Conservation (phyloP, 2,113 vertebrate species). For the Barnardius zonarius region DNA sequence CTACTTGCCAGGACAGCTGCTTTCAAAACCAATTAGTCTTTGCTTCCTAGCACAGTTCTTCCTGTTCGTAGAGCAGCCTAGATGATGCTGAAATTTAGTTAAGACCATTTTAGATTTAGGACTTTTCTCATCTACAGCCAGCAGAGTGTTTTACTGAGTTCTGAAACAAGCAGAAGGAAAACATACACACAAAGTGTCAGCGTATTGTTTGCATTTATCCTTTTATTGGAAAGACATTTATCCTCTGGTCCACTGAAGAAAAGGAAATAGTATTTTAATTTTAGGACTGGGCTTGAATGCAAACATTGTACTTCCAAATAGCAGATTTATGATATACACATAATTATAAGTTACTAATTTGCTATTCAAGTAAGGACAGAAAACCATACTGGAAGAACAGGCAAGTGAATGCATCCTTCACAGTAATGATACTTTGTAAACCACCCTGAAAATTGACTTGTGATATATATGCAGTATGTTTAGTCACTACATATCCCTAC, state of each 20-base stretch:
- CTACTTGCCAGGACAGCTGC: not conserved
- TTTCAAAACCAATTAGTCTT: not conserved
- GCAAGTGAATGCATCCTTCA: not conserved
- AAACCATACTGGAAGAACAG: not conserved
- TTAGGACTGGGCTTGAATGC: not conserved
- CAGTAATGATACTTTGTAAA: not conserved
- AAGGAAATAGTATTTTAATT: constrained; percentile 1
- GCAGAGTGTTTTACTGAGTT: not conserved
- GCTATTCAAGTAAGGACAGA: not conserved
- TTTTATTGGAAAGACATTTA: not conserved
- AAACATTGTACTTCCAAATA: not conserved
- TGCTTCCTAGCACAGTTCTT: not conserved
- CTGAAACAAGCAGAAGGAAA: not conserved
- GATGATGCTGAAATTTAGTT: not conserved
- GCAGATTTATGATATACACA: not conserved
- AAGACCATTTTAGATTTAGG: not conserved
- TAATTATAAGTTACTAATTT: not conserved
- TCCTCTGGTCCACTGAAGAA: not conserved
- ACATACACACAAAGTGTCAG: not conserved
- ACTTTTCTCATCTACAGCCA: not conserved
- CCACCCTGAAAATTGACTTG: not conserved
- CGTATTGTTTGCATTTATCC: not conserved
- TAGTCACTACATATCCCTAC: not conserved
- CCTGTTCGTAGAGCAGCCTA: not conserved
- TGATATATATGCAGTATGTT: not conserved